Base-by-base conservation (phyloP, 2,888 invertebrate genomes). In the Nomada ruficornis region DNA sequence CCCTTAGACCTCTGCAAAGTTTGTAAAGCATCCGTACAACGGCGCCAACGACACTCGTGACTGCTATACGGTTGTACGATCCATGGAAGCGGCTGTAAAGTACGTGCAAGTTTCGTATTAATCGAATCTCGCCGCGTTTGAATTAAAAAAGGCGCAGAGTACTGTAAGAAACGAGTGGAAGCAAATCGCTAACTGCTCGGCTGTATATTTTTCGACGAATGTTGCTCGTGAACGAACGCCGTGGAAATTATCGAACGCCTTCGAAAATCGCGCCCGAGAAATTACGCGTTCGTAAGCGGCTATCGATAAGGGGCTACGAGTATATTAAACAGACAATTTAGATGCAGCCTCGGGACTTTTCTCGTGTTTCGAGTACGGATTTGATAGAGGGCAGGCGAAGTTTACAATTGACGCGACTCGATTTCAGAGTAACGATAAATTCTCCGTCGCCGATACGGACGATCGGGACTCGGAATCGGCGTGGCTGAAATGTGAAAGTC, bases 1-100 rank as follows among this genome's bases (percentile, higher is more conserved):
- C 75, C 54, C 69, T 71, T 62, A 42, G 63, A 63, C 57, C 67
- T 42, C 47, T 13, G 57, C 60, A 47, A 81, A 74, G 72, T 76
- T 80, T 75, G 77, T 82, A 84, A 82, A 82, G 67, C 64, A 77
- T 81, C 71, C 59, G 13, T 11, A 23, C 29, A 69, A 70, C 55
- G 50, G 54, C 71, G 59, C 71, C 74, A 81, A 76, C 75, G 72
- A 69, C 69, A 73, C 20, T 55, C 62, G 26, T 63, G 74, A 47
- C 52, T 71, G 74, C 55, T 77, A 26, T 29, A 50, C 36, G 44
- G 26, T 76, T 70, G 57, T 59, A 69, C 80, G 78, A 84, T 72
- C 50, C 69, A 44, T n/a, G 9, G 47, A 63, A 78, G 42, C 44
- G 57, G 59, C 29, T 29, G 44, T 71, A 77, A 83, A 77, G 13